A percentile compares a stretch with the other conserved stretches of the same genome.
Evolutionary conservation across 37 sponge, comb jelly and placozoan species (phyloP).

Genomic region (Geodia barretti): DNA sequence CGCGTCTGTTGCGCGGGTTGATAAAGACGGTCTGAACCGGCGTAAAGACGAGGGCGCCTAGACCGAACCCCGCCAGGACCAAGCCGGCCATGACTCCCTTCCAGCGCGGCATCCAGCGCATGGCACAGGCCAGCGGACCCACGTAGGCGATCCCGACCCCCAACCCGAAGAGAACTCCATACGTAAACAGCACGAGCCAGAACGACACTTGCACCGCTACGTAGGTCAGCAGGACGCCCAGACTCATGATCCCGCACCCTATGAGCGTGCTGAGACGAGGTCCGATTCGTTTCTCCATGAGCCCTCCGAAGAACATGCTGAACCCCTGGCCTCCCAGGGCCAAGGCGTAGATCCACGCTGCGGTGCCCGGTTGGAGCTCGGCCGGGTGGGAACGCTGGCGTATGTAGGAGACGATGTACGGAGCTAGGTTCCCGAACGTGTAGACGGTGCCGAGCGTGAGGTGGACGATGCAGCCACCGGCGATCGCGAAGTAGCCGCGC

Average conservation of each 20-base stretch:
- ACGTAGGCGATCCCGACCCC: constrained; percentile 85
- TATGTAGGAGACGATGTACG: constrained; percentile 87
- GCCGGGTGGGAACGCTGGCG: constrained; percentile 49
- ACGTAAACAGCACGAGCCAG: constrained; percentile 68
- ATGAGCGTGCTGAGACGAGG: constrained; percentile 71
- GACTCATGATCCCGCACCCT: constrained; percentile 69
- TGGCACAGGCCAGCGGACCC: constrained; percentile 73
- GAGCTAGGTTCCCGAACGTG: constrained; percentile 80
- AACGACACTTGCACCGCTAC: constrained; percentile 59
- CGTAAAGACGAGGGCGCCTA: constrained; percentile 79
- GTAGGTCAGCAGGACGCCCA: constrained; percentile 46
- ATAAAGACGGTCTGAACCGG: constrained; percentile 69
- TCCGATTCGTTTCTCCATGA: constrained; percentile 73
- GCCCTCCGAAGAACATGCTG: constrained; percentile 80
- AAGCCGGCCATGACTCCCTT: constrained; percentile 86
- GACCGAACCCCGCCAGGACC: constrained; percentile 87
- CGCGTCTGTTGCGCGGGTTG: constrained; percentile 70
- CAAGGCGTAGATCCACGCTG: constrained; percentile 66
- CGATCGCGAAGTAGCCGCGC: constrained; percentile 43
- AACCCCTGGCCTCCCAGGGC: constrained; percentile 64
- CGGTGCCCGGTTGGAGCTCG: constrained; percentile 6
- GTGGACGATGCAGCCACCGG: constrained; percentile 79
- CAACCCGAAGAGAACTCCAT: constrained; percentile 84
- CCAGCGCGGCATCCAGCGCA: constrained; percentile 83
- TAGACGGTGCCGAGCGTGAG: constrained; percentile 84